phyloP scores from a whole-genome alignment of 2,113 vertebrate genomes.

The Malurus cyaneus region DNA sequence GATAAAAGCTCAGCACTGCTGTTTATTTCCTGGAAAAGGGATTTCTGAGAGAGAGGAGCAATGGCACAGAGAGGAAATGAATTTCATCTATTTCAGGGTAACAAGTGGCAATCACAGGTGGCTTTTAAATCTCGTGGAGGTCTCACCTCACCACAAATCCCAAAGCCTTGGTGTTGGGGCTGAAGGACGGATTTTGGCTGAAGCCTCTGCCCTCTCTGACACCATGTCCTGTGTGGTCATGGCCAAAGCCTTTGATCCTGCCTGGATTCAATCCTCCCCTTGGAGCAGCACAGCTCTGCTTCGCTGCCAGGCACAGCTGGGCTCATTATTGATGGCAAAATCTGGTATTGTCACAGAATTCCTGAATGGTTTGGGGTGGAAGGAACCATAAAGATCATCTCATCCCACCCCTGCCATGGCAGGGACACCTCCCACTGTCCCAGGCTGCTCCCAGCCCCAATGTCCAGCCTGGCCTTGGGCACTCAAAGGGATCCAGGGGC shows the following conservation, averaged over 20 bases:
- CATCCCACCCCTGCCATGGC: rapidly evolving
- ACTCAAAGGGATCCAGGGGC: neutral
- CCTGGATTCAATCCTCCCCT: neutral
- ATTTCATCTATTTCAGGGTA: neutral
- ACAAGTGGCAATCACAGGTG: neutral
- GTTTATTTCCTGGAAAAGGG: neutral
- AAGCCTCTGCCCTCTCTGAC: neutral
- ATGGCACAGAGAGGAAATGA: neutral
- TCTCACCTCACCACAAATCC: too few species aligned
- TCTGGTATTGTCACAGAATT: neutral
- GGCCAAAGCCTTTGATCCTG: neutral
- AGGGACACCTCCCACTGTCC: neutral
- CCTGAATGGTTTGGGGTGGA: neutral
- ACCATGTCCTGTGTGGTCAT: neutral
- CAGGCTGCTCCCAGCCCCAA: neutral
- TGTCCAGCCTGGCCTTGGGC: neutral
- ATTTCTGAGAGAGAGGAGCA: neutral
- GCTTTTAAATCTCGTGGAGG: neutral
- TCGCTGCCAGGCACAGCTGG: neutral
- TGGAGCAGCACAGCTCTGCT: neutral
- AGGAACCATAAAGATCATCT: rapidly evolving
- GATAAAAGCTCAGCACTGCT: neutral
- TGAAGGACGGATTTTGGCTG: neutral
- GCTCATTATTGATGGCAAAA: neutral
- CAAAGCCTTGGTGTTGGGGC: too few species aligned